phyloP scores from a whole-genome alignment of 2,797 vertebrate genomes.

The Momotus momota region DNA sequence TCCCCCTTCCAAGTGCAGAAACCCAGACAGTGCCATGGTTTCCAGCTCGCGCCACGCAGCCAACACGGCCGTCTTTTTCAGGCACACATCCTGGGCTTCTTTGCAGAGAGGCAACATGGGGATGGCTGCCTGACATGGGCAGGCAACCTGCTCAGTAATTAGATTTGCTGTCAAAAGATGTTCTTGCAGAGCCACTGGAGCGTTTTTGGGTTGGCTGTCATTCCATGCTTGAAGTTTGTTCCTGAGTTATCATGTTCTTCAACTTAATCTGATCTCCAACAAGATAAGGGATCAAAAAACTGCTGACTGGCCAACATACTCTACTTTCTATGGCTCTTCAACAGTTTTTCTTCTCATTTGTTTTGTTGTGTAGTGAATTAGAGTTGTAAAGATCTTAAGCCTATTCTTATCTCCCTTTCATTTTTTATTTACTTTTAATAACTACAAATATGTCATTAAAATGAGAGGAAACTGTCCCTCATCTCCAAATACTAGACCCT shows the following conservation, averaged over 20 bases:
- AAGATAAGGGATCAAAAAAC: background rate
- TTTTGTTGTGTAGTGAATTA: background rate
- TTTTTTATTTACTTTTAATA: background rate
- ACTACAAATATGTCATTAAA: background rate
- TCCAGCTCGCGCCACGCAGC: background rate
- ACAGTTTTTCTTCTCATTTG: background rate
- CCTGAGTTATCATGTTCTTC: background rate
- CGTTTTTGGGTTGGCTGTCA: background rate
- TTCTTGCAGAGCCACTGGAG: background rate
- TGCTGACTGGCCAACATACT: background rate
- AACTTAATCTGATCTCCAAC: background rate
- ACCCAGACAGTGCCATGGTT: rapidly evolving
- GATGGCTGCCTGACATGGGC: background rate
- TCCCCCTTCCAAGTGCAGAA: background rate
- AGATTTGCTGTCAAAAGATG: background rate
- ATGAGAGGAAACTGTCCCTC: background rate
- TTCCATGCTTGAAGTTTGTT: background rate
- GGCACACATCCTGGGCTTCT: rapidly evolving
- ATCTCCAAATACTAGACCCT: background rate
- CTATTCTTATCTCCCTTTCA: background rate
- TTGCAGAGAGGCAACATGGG: background rate
- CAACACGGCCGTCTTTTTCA: background rate
- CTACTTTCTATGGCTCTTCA: background rate
- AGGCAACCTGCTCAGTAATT: background rate
- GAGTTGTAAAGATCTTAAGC: background rate